A percentile compares a stretch with the other conserved stretches of the same genome.
Evolutionary conservation across 2,797 vertebrate genomes (phyloP).

Genomic region (Amazona finschi): DNA sequence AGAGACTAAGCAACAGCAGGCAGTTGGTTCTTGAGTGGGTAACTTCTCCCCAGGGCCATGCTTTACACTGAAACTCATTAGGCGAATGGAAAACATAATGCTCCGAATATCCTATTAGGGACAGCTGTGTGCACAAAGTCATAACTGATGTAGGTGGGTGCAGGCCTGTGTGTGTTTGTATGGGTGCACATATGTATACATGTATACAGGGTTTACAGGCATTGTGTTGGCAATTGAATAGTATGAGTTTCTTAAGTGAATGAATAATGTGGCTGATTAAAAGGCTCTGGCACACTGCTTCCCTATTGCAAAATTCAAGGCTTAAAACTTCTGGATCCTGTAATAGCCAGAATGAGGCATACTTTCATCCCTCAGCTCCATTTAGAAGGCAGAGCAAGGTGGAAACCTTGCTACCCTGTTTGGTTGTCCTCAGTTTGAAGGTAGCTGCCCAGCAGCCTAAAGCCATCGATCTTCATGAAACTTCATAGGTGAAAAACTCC

Average conservation of each 20-base stretch:
- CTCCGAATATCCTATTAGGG: not conserved
- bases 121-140: conserved; percentile 21
- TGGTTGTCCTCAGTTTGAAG: not conserved
- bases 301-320: not conserved
- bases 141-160: not conserved
- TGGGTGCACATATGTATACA: not conserved
- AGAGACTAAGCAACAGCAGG: not conserved
- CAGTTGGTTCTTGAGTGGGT: not conserved
- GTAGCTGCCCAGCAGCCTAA: not conserved
- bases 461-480: not conserved
- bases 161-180: not conserved
- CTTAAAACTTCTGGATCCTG: not conserved
- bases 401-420: not conserved
- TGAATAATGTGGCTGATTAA: not conserved
- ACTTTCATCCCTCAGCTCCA: not conserved
- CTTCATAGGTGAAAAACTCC: not conserved
- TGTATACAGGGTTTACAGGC: not conserved
- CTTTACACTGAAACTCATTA: not conserved
- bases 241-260: not conserved
- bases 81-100: not conserved
- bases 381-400: not conserved
- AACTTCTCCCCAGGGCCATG: not conserved
- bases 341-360: not conserved
- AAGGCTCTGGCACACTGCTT: not conserved
- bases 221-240: not conserved